These are phyloP conservation scores for Tympanuchus pallidicinctus DNA, from an alignment of 2,113 vertebrate genomes.

Conservation along the genomic window DNA sequence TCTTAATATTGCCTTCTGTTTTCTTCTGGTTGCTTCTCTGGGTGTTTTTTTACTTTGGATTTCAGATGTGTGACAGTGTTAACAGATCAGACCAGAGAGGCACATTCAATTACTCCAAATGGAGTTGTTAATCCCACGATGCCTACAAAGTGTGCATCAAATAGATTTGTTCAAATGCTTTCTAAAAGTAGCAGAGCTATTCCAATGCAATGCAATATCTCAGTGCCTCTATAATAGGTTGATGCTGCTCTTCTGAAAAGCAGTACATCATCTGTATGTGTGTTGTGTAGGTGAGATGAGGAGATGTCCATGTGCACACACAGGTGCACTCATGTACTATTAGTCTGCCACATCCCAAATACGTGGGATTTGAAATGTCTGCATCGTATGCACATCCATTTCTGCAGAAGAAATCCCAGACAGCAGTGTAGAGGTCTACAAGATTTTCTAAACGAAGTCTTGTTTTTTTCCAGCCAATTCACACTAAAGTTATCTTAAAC, in stretches of 20 bases:
- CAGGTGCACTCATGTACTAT: fast-evolving
- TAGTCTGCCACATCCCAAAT: background rate
- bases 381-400: background rate
- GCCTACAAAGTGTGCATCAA: background rate
- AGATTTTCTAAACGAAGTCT: background rate
- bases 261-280: fast-evolving
- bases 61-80: background rate
- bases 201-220: background rate
- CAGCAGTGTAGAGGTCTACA: background rate
- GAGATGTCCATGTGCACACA: background rate
- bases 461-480: background rate
- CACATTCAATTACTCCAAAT: background rate
- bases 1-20: background rate
- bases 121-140: background rate
- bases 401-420: background rate
- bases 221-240: background rate
- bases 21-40: background rate
- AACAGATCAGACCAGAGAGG: background rate
- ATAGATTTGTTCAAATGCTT: background rate
- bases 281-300: background rate
- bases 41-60: background rate
- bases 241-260: background rate
- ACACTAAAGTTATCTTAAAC: background rate
- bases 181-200: background rate
- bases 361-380: background rate